Percentiles rank a stretch among this genome's conserved stretches.
These are phyloP conservation scores for Maylandia zebra DNA, from an alignment of 2,113 vertebrate genomes.

Conservation along the genomic window DNA sequence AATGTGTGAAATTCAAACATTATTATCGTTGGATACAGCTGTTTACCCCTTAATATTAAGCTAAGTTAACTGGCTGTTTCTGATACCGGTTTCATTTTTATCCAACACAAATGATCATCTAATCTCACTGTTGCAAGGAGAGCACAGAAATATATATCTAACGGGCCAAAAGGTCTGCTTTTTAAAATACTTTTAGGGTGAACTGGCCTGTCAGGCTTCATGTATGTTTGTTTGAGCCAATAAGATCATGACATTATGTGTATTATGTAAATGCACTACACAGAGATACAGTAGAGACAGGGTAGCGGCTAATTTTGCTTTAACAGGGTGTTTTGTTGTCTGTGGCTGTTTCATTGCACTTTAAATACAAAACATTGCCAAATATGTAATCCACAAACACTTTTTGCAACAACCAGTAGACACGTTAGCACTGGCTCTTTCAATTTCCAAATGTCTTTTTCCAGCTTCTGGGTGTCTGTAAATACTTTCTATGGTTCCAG, in stretches of 20 bases:
- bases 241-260: neutral
- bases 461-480: neutral
- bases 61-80: neutral
- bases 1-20: neutral
- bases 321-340: neutral
- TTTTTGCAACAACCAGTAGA: neutral
- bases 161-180: neutral
- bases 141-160: neutral
- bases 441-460: neutral
- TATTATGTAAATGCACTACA: neutral
- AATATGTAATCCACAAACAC: neutral
- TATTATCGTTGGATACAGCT: neutral
- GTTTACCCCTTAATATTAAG: neutral
- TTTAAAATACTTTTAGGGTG: neutral
- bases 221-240: neutral
- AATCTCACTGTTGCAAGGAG: neutral
- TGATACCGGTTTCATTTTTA: neutral
- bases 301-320: neutral
- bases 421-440: neutral
- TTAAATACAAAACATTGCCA: neutral
- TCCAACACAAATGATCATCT: neutral
- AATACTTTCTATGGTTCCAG: conserved; percentile 8
- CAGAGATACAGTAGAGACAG: neutral
- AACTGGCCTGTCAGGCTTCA: neutral
- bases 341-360: neutral